Evolutionary conservation across 2,888 invertebrate species (phyloP).

Genomic region (Epirrhoe alternata): DNA sequence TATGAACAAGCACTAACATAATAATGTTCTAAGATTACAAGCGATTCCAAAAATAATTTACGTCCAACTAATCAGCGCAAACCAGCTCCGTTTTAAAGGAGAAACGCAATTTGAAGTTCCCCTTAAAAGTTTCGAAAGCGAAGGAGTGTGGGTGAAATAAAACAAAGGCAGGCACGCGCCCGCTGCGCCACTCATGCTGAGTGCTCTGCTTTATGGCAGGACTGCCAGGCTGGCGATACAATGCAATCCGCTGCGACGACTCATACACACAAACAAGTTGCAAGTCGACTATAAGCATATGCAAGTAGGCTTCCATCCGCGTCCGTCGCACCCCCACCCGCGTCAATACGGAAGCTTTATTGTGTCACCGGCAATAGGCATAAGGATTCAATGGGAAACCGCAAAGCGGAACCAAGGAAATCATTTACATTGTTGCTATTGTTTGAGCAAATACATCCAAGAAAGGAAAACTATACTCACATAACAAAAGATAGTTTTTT

Average conservation of each 20-base stretch:
- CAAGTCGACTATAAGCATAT: constrained; percentile 51
- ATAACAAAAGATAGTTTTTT: not conserved
- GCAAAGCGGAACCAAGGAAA: constrained; percentile 30
- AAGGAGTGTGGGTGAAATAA: constrained; percentile 81
- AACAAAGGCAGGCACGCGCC: constrained; percentile 81
- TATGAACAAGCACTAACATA: constrained; percentile 18
- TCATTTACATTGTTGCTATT: constrained; percentile 29
- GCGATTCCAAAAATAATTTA: constrained; percentile 47
- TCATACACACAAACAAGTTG: constrained; percentile 45
- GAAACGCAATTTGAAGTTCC: constrained; percentile 78
- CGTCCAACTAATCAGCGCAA: constrained; percentile 68
- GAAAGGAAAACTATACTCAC: constrained; percentile 2
- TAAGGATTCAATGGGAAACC: constrained; percentile 37
- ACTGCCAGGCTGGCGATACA: constrained; percentile 75
- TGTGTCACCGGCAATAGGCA: constrained; percentile 47
- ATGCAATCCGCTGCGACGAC: constrained; percentile 62
- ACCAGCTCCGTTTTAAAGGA: constrained; percentile 68
- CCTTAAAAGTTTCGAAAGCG: constrained; percentile 79
- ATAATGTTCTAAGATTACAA: constrained; percentile 33
- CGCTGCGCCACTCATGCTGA: constrained; percentile 80
- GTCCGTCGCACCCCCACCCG: constrained; percentile 29
- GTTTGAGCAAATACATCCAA: constrained; percentile 19
- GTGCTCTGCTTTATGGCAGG: constrained; percentile 82
- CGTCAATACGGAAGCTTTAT: constrained; percentile 55
- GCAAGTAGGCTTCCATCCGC: constrained; percentile 50